phyloP scores from a whole-genome alignment of 2,113 vertebrate genomes.

The Dicerorhinus sumatrensis region DNA sequence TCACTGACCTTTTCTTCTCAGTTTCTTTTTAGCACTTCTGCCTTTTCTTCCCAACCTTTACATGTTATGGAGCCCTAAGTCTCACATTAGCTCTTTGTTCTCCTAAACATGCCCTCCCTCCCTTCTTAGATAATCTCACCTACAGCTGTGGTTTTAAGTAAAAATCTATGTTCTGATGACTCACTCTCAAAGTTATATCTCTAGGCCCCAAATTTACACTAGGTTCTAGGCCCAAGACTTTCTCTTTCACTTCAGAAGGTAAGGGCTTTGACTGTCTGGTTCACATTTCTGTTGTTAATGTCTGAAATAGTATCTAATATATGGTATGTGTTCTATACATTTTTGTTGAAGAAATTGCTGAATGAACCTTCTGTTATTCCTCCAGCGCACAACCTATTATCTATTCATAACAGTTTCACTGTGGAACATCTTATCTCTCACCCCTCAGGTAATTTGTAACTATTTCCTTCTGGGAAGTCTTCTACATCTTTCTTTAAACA shows the following conservation, averaged over 20 bases:
- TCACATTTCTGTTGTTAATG: not conserved
- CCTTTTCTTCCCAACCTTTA: not conserved
- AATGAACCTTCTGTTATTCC: not conserved
- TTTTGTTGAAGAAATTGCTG: not conserved
- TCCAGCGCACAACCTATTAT: not conserved
- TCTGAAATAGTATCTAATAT: not conserved
- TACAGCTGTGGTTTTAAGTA: not conserved
- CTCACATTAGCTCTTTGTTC: not conserved
- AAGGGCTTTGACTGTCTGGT: not conserved
- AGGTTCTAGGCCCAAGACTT: not conserved
- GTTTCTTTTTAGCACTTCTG: not conserved
- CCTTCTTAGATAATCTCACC: not conserved
- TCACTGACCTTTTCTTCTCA: not conserved
- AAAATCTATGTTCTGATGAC: not conserved
- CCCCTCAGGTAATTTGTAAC: not conserved
- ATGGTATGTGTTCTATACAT: not conserved
- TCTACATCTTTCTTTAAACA: not conserved
- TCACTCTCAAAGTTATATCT: not conserved
- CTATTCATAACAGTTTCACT: not conserved
- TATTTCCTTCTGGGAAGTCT: not conserved
- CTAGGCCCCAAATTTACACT: not conserved
- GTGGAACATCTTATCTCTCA: not conserved
- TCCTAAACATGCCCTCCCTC: not conserved
- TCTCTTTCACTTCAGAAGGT: not conserved
- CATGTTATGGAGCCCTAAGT: not conserved